Conservation (phyloP, 2,888 invertebrate genomes). For the Altica lythri region DNA sequence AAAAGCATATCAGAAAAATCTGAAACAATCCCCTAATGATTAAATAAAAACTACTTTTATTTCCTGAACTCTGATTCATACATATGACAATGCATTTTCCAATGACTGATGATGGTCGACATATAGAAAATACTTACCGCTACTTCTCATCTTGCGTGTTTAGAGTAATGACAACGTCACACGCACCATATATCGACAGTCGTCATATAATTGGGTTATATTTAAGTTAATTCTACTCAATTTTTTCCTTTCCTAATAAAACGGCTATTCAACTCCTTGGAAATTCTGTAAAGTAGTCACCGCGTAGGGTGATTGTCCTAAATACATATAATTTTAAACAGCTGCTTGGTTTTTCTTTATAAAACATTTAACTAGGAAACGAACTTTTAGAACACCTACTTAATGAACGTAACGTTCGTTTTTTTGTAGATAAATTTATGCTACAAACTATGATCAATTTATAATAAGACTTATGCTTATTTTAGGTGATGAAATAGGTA, state of each 20-base stretch:
- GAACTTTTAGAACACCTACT: too few relatives aligned
- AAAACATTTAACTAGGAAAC: background rate
- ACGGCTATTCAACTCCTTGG: slow-evolving; percentile 20
- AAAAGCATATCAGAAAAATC: background rate
- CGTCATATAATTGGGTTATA: slow-evolving; percentile 20
- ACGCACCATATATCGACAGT: slow-evolving; percentile 22
- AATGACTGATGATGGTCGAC: background rate
- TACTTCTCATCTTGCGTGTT: slow-evolving; percentile 20
- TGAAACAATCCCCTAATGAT: background rate
- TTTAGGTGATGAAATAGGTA: too few relatives aligned
- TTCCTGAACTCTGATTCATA: background rate
- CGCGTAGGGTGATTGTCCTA: slow-evolving; percentile 1
- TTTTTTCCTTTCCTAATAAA: slow-evolving; percentile 8
- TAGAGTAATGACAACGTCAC: slow-evolving; percentile 13
- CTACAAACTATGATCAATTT: too few relatives aligned
- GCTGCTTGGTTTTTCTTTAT: background rate
- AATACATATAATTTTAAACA: slow-evolving; percentile 17
- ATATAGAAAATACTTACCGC: background rate
- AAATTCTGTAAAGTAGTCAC: too few relatives aligned
- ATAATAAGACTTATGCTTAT: too few relatives aligned
- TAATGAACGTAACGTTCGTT: too few relatives aligned
- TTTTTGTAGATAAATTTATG: too few relatives aligned
- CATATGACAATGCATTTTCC: slow-evolving; percentile 3
- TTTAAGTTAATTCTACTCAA: slow-evolving; percentile 18
- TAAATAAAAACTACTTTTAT: background rate